Conservation (phyloP, 1,140 invertebrate genomes). For the Drosophila triauraria region DNA sequence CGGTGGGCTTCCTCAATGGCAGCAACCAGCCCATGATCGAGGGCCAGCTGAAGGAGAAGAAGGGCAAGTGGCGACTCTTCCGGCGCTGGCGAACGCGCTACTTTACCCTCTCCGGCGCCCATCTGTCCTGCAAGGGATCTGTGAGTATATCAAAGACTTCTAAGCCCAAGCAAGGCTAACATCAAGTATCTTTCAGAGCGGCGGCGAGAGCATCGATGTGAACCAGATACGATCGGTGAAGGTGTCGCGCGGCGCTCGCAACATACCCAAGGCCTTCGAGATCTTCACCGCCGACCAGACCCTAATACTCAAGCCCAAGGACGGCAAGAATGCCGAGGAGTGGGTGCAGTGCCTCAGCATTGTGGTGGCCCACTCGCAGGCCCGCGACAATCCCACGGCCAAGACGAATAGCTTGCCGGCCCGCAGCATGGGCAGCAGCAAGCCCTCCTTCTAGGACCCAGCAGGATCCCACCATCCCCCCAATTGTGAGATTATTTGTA, state of each 20-base stretch:
- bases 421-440: constrained; percentile 85
- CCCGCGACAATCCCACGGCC: constrained; percentile 88
- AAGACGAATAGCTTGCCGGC: constrained; percentile 90
- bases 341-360: constrained; percentile 97
- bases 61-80: constrained; percentile 96
- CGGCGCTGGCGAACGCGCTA: constrained; percentile 96
- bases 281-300: constrained; percentile 97
- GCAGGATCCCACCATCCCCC: constrained; percentile 4
- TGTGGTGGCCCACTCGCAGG: constrained; percentile 93
- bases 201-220: constrained; percentile 92
- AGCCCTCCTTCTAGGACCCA: constrained; percentile 76
- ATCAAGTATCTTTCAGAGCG: constrained; percentile 86
- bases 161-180: not conserved
- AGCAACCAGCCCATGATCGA: constrained; percentile 92
- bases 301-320: constrained; percentile 96
- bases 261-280: constrained; percentile 97
- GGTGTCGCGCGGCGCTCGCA: constrained; percentile 92
- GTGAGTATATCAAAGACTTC: constrained; percentile 86
- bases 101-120: constrained; percentile 96
- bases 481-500: constrained; percentile 82
- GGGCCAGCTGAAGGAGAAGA: constrained; percentile 97
- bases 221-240: constrained; percentile 97
- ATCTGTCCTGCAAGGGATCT: constrained; percentile 94
- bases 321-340: constrained; percentile 97
- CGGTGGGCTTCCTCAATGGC: constrained; percentile 91